Conservation (phyloP, 2,888 invertebrate genomes). For the Anticlea derivata region DNA sequence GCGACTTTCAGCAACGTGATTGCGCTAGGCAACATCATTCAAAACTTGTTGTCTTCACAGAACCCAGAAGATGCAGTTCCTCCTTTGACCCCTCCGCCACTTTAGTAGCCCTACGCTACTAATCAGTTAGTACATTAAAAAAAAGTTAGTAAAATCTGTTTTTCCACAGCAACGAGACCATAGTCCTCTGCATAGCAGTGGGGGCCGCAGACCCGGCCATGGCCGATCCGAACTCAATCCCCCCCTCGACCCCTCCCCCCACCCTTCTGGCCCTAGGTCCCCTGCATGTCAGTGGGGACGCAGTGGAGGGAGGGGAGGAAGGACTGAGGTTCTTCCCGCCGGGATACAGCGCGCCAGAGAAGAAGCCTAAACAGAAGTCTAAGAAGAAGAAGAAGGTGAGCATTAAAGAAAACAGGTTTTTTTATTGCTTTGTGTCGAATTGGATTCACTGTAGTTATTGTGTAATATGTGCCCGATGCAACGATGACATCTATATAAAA, state of each 20-base stretch:
- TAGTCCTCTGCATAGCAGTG: constrained; percentile 87
- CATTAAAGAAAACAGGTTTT: not conserved
- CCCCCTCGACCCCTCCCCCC: constrained; percentile 86
- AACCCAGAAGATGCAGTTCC: no score
- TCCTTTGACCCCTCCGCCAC: no score
- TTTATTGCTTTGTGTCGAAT: no score
- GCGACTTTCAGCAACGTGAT: no score
- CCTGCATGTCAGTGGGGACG: constrained; percentile 87
- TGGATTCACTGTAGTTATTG: no score
- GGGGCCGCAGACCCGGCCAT: constrained; percentile 86
- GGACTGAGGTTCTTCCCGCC: constrained; percentile 87
- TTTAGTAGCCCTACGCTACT: no score
- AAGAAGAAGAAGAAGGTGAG: constrained; percentile 83
- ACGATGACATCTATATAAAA: no score
- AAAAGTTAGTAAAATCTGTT: no score
- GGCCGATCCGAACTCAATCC: constrained; percentile 84
- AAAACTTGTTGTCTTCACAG: no score
- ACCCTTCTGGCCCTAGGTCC: constrained; percentile 86
- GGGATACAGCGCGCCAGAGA: constrained; percentile 83
- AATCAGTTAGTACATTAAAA: no score
- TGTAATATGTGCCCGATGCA: no score
- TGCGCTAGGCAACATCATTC: no score
- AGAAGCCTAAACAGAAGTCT: constrained; percentile 66
- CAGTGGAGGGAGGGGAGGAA: constrained; percentile 85
- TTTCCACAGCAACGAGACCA: constrained; percentile 85